Evolutionary conservation across 1,140 invertebrate genomes (phyloP).

Genomic region (Micrasema longulum): DNA sequence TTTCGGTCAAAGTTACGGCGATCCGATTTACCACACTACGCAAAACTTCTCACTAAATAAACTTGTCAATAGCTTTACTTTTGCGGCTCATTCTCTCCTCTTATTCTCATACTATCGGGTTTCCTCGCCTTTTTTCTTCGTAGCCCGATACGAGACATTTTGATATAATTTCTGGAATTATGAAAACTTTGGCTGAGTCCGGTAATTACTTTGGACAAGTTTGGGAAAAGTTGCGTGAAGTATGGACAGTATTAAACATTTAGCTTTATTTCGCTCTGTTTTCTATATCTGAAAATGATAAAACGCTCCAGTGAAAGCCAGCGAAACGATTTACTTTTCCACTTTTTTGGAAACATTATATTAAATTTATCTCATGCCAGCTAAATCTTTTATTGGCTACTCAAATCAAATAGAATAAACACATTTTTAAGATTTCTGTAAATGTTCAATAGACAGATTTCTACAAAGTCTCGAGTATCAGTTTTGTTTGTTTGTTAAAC

Average conservation of each 20-base stretch:
- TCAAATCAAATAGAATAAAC: too few relatives aligned
- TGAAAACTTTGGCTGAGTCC: constrained; percentile 9
- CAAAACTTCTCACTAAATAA: constrained; percentile 48
- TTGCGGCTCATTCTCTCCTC: constrained; percentile 44
- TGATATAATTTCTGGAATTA: constrained; percentile 31
- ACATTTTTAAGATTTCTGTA: too few relatives aligned
- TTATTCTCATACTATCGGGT: constrained; percentile 6
- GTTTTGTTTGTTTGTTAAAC: too few relatives aligned
- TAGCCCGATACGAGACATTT: constrained; percentile 23
- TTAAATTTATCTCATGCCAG: too few relatives aligned
- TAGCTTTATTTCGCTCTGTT: constrained; percentile 19
- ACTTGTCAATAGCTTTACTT: constrained; percentile 51
- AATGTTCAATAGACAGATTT: too few relatives aligned
- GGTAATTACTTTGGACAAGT: constrained; percentile 19
- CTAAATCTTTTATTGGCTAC: too few relatives aligned
- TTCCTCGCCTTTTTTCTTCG: constrained; percentile 15
- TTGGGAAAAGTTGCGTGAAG: constrained; percentile 12
- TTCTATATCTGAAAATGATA: too few relatives aligned
- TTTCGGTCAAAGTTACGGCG: constrained; percentile 42
- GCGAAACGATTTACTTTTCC: too few relatives aligned
- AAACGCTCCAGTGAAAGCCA: too few relatives aligned
- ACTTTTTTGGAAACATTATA: too few relatives aligned
- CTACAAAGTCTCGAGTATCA: too few relatives aligned
- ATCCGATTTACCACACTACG: constrained; percentile 51
- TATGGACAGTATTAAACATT: constrained; percentile 22